Percentiles rank a stretch among this genome's conserved stretches.
Conservation (phyloP, 2,888 invertebrate genomes). For the Eilema depressum region DNA sequence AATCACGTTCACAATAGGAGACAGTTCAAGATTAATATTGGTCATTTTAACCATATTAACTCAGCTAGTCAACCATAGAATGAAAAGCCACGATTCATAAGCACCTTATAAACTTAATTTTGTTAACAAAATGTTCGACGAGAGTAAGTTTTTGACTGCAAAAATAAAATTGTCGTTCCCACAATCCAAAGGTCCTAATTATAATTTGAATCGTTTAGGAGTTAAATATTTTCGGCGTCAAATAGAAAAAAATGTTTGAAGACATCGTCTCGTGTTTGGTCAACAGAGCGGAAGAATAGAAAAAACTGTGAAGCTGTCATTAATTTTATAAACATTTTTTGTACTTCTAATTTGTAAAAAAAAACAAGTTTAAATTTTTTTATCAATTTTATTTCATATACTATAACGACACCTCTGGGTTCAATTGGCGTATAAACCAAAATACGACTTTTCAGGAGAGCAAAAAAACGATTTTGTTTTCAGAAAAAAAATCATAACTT, state of each 20-base stretch:
- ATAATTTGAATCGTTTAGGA: constrained; percentile 85
- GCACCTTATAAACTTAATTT: constrained; percentile 6
- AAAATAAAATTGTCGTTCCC: constrained; percentile 50
- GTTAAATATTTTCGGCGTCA: constrained; percentile 84
- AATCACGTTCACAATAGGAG: constrained; percentile 74
- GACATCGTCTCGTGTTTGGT: constrained; percentile 81
- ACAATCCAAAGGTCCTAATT: constrained; percentile 81
- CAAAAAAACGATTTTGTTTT: too few species aligned
- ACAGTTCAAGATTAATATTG: constrained; percentile 82
- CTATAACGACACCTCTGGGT: too few species aligned
- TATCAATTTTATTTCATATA: too few species aligned
- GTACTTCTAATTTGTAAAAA: not conserved
- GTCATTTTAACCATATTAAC: constrained; percentile 77
- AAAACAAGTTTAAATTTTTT: too few species aligned
- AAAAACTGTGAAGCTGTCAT: constrained; percentile 55
- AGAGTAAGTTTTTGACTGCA: constrained; percentile 23
- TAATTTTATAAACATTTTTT: not conserved
- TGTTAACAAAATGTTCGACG: constrained; percentile 24
- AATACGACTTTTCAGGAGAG: too few species aligned
- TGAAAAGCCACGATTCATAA: constrained; percentile 25
- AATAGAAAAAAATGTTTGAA: constrained; percentile 80
- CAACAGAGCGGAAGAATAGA: constrained; percentile 73
- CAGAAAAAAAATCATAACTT: too few species aligned
- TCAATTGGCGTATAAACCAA: too few species aligned
- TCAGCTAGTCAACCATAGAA: constrained; percentile 60